phyloP scores from a whole-genome alignment of 2,888 invertebrate genomes.

The Xylota segnis region DNA sequence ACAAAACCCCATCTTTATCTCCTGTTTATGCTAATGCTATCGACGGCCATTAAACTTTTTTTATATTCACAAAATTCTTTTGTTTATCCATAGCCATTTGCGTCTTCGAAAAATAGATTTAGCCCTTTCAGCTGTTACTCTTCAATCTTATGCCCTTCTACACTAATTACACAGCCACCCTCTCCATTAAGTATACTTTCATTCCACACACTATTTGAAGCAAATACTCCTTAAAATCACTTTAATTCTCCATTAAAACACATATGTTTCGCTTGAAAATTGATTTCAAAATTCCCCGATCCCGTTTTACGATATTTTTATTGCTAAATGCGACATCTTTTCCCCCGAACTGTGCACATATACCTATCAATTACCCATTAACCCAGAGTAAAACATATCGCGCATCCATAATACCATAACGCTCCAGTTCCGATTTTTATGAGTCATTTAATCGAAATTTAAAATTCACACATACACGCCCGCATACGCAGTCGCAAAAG shows the following conservation, averaged over 20 bases:
- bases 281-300: conserved; percentile 24
- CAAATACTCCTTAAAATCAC: conserved; percentile 44
- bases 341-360: conserved; percentile 29
- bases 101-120: background rate
- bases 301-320: conserved; percentile 55
- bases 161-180: background rate
- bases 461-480: conserved; percentile 31
- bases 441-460: conserved; percentile 62
- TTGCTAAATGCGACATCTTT: conserved; percentile 41
- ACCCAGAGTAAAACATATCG: conserved; percentile 56
- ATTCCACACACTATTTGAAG: conserved; percentile 15
- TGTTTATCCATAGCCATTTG: background rate
- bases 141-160: conserved; percentile 45
- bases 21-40: conserved; percentile 9
- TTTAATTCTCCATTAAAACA: conserved; percentile 46
- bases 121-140: conserved; percentile 60
- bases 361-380: conserved; percentile 56
- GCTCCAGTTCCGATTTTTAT: conserved; percentile 51
- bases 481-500: background rate
- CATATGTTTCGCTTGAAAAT: conserved; percentile 20
- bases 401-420: conserved; percentile 17
- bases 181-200: background rate
- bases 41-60: conserved; percentile 13
- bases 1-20: background rate
- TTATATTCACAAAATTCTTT: conserved; percentile 8